These are phyloP conservation scores for Paramacrobiotus metropolitanus DNA, from an alignment of 1,140 invertebrate genomes.

Conservation along the genomic window DNA sequence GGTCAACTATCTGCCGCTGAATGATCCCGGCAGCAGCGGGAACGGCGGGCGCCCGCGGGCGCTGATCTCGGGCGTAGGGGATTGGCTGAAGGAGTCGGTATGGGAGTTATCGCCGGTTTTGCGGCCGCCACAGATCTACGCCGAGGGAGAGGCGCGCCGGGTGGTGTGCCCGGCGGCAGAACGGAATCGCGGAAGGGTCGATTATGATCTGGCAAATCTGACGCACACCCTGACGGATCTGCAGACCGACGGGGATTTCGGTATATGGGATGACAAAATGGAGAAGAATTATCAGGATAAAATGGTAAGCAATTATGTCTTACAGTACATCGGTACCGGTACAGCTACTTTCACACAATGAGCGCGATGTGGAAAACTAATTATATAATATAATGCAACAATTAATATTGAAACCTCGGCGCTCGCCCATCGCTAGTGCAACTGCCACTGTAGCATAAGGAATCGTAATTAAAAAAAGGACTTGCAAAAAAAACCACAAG, in stretches of 20 bases:
- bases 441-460: no score
- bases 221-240: background rate
- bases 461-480: no score
- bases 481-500: no score
- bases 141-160: background rate
- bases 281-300: background rate
- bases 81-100: background rate
- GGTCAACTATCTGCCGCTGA: no score
- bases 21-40: background rate
- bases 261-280: background rate
- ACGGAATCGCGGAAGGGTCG: background rate
- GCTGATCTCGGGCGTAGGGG: background rate
- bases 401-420: no score
- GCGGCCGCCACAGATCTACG: background rate
- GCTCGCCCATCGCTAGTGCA: no score
- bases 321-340: no score
- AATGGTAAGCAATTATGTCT: no score
- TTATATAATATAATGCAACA: background rate
- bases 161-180: background rate
- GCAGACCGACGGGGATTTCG: background rate
- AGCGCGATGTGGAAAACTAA: background rate
- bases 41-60: background rate
- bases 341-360: background rate
- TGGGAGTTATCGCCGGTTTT: no score
- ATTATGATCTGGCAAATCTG: background rate